Percentiles rank a stretch among this genome's conserved stretches.
Evolutionary conservation across 1,140 invertebrate genomes (phyloP).

Genomic region (Globodera rostochiensis): DNA sequence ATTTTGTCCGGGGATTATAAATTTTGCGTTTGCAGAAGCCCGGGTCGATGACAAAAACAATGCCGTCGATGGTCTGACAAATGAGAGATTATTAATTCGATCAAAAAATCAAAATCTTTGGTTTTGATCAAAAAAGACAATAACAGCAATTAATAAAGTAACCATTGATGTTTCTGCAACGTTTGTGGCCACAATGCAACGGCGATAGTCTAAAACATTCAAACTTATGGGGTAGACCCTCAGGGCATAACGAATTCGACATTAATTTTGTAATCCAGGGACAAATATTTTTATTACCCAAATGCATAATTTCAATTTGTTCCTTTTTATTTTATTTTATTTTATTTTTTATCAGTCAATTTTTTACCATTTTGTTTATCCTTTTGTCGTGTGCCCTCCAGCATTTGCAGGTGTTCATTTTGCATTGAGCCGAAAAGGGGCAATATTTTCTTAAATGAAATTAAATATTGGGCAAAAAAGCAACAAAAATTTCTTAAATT

Average conservation of each 20-base stretch:
- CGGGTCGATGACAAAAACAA: constrained; percentile 99
- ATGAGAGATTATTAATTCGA: background rate
- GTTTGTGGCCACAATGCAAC: constrained; percentile 72
- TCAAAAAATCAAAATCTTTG: no score
- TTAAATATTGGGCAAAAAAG: background rate
- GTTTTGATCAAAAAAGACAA: no score
- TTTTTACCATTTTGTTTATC: no score
- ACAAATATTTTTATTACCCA: no score
- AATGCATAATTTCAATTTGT: no score
- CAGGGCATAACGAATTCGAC: no score
- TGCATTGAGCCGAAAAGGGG: background rate
- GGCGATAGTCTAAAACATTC: constrained; percentile 1
- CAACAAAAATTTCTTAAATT: constrained; percentile 70
- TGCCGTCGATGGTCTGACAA: constrained; percentile 96
- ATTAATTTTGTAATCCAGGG: no score
- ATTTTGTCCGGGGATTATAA: constrained; percentile 92
- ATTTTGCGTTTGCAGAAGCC: constrained; percentile 99
- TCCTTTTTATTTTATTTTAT: no score
- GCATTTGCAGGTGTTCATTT: background rate
- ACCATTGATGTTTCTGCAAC: constrained; percentile 23
- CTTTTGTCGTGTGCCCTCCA: background rate
- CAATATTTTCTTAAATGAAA: background rate
- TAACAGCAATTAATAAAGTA: background rate
- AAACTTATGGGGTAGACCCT: no score
- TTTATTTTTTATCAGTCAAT: no score